These are phyloP conservation scores for Marcusenius ussheri DNA, from an alignment of 2,113 vertebrate genomes.

Conservation along the genomic window DNA sequence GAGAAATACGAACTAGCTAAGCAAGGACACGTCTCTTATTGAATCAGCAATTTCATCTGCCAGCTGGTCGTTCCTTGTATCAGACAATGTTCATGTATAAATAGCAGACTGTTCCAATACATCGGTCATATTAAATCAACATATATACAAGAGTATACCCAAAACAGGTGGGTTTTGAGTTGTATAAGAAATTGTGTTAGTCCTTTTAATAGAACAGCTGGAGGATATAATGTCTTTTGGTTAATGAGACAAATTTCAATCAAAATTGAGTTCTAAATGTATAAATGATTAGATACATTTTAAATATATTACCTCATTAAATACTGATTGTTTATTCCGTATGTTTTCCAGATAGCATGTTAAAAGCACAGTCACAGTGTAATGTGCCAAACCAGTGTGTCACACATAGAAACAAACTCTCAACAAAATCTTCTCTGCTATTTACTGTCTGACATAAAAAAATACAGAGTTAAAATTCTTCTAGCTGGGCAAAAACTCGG, in stretches of 20 bases:
- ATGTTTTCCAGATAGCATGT: conserved; percentile 25
- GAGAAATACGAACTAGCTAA: background rate
- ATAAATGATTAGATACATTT: conserved; percentile 22
- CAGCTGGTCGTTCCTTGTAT: background rate
- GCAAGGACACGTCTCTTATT: background rate
- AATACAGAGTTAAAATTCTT: background rate
- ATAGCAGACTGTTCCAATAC: conserved; percentile 26
- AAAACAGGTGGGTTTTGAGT: conserved; percentile 16
- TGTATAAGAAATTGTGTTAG: conserved; percentile 12
- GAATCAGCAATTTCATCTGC: background rate
- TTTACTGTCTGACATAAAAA: background rate
- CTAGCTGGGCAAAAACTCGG: background rate
- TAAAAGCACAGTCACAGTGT: background rate
- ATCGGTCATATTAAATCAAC: conserved; percentile 19
- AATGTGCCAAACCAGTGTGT: conserved; percentile 21
- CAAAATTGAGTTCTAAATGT: conserved; percentile 9
- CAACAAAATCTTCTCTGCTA: background rate
- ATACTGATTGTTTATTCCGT: conserved; percentile 37
- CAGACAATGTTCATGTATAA: conserved; percentile 27
- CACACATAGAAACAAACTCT: conserved; percentile 25
- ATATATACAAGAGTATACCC: conserved; percentile 48
- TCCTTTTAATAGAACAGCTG: conserved; percentile 27
- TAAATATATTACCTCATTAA: conserved; percentile 39
- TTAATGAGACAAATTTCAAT: conserved; percentile 26
- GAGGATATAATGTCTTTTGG: conserved; percentile 31